These are phyloP conservation scores for Pegoplata infirma DNA, from an alignment of 2,888 invertebrate genomes.

Conservation along the genomic window DNA sequence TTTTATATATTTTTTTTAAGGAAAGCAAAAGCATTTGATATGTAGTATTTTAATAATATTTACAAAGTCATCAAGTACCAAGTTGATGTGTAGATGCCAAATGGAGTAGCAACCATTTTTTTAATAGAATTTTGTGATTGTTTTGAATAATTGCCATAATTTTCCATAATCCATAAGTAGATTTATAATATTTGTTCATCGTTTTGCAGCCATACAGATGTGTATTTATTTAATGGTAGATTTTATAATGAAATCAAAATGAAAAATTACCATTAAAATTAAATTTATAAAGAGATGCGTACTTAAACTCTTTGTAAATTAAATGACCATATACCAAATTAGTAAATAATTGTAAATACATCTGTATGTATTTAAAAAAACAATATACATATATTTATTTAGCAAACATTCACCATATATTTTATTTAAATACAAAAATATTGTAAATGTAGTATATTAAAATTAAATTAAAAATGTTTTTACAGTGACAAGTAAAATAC, in stretches of 20 bases:
- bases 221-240: constrained; percentile 28
- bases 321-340: neutral
- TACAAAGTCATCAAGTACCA: constrained; percentile 42
- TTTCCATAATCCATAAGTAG: constrained; percentile 51
- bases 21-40: constrained; percentile 42
- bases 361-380: no score
- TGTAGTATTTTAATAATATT: constrained; percentile 28
- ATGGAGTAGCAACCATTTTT: neutral
- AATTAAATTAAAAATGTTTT: neutral
- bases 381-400: no score
- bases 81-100: neutral
- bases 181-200: constrained; percentile 52
- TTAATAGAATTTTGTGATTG: constrained; percentile 6
- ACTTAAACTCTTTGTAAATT: constrained; percentile 1
- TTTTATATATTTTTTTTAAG: constrained; percentile 17
- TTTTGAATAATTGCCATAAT: constrained; percentile 46
- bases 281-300: constrained; percentile 9
- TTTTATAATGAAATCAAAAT: constrained; percentile 52
- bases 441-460: no score
- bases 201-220: constrained; percentile 40
- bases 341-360: neutral
- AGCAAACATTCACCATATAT: neutral
- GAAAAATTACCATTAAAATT: constrained; percentile 51
- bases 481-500: neutral
- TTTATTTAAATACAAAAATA: neutral